Conservation (phyloP, 2,113 vertebrate genomes). For the Bombycilla garrulus region DNA sequence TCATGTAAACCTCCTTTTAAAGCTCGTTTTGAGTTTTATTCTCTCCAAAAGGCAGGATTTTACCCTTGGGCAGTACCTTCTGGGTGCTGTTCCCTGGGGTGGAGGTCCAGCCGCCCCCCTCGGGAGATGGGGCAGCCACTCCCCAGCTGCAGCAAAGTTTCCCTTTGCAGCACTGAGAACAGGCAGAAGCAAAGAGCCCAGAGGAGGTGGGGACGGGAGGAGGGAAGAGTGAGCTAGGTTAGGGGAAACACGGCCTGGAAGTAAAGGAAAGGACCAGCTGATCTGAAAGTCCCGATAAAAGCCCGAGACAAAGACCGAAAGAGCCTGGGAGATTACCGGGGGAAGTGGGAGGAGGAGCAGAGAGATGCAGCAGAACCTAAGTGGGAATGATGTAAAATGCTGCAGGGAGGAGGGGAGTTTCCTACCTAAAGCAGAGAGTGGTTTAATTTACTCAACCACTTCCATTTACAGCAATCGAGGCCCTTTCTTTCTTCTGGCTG, state of each 20-base stretch:
- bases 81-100: neutral
- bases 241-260: constrained; percentile 41
- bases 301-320: constrained; percentile 1
- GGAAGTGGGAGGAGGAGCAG: constrained; percentile 40
- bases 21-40: neutral
- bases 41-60: neutral
- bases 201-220: neutral
- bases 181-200: neutral
- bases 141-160: neutral
- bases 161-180: neutral
- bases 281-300: constrained; percentile 38
- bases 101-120: neutral
- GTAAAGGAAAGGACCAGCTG: constrained; percentile 41
- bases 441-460: neutral
- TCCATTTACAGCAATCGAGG: neutral
- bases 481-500: neutral
- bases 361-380: neutral
- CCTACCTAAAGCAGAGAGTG: neutral
- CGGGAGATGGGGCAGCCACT: neutral
- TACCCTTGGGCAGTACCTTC: neutral
- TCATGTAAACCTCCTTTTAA: neutral
- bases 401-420: constrained; percentile 33
- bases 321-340: constrained; percentile 8
- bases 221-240: constrained; percentile 13
- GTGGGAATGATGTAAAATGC: constrained; percentile 6